Base-by-base conservation (phyloP, 2,888 invertebrate genomes). In the Acanthosepion esculentum region DNA sequence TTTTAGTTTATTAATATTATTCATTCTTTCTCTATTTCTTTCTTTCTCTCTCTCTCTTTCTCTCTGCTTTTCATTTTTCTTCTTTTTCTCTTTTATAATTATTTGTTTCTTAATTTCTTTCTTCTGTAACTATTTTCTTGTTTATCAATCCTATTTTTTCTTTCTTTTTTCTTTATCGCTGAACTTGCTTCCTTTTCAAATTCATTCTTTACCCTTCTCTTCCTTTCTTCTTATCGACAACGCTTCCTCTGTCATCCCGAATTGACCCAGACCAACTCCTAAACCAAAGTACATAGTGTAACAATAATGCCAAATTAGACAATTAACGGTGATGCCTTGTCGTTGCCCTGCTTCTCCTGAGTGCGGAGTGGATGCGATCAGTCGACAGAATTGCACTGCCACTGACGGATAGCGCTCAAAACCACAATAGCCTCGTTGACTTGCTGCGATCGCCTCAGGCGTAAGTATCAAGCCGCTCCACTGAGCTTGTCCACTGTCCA, bases 301-400 rank as follows among this genome's bases (percentile, higher is more conserved):
- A 78, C 78, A 78, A 78, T 78, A 33, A 78, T 78, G 78, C 78
- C 78, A 78, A 78, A 78, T 78, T 78, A 78, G 78, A 78, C 78
- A 78, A 78, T 78, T 78, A 78, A 78, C 78, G 78, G 12, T 33
- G n/a, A n/a, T 78, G 78, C 78, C 6, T 78, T 33, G n/a, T 78
- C 33, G 78, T 78, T 78, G n/a, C n/a, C 15, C n/a, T 23, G 33
- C 78, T 78, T 33, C n/a, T 78, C 33, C n/a, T 78, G 15, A n/a
- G 15, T 78, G n/a, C n/a, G 33, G 78, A 78, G n/a, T 78, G 5
- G 78, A 78, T 12, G 78, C 78, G 78, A 4, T 78, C n/a, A 78
- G n/a, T 78, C 15, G 78, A 33, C 18, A 78, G n/a, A 78, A 5
- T 12, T 78, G 12, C 78, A 78, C 78, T 78, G n/a, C n/a, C 15